Evolutionary conservation across 2,113 vertebrate genomes (phyloP), one percentile per base, ranked within the genome.

Genomic region (Gobiocypris rarus): DNA sequence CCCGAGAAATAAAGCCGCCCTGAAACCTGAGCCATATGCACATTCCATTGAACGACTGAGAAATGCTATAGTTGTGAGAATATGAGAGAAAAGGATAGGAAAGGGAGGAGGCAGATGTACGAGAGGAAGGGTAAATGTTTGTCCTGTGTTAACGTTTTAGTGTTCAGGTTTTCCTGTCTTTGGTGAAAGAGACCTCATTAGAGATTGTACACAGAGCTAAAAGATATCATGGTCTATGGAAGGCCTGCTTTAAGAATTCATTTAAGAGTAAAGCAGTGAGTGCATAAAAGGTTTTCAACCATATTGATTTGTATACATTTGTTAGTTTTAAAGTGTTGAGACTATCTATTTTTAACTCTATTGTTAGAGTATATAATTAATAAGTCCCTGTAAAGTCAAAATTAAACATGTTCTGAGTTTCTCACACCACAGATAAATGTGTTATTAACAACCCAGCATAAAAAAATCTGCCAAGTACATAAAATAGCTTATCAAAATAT

Each of bases 11-110:
- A 73, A 56, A 83, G 43, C 65, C 41, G 75, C 87, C 82, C 84
- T 90, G 91, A 91, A 92, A 92, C 88, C 87, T 84, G 91, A 93
- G 28, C 65, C 65, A 48, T 58, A 52, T 65, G 24, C 83, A 61
- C 41, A 58, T 70, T 67, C 65, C 28, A 59, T 41, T 54, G 43
- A 81, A 70, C 7, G n/a, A 17, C 59, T 38, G 31, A 75, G 73
- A 71, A 17, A 17, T 71, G 75, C 34, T 43, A 15, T 78, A 71
- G 15, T 52, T 61, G 17, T 65, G 8, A 63, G 54, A 43, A 14
- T 61, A 9, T 13, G 54, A 56, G 45, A 31, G 41, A 74, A 41
- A 85, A 34, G 17, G n/a, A 15, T 45, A 15, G 75, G 54, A 69
- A 59, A 41, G 2, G 24, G 43, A 43, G 34, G 5, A 82, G n/a